Evolutionary conservation across 2,888 invertebrate species (phyloP), one percentile per base, ranked within the genome.

Genomic region (Tryphoninae sp.): DNA sequence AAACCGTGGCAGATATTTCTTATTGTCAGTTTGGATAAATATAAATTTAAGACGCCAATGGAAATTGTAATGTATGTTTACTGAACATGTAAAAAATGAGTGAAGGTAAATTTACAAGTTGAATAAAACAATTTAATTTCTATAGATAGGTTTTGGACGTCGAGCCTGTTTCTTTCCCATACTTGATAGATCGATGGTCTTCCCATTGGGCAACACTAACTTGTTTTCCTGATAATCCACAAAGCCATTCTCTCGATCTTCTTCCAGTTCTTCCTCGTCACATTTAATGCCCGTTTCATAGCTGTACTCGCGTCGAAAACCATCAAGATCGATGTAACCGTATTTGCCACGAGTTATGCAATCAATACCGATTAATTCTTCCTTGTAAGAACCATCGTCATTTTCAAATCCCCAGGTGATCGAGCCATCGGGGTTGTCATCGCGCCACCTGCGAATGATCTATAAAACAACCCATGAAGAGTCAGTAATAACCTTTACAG

Each of bases 401-500:
- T 97, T 97, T 91, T 97, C 97, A 89, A 96, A 97, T 67, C 97
- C 97, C 97, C 97, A 97, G 0, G 96, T 96, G 86, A 97, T 97
- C 89, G 96, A 96, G 58, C 90, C 90, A 86, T 96, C 96, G 33
- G 94, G 93, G 88, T 96, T 96, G 90, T 97, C 96, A 59, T 96
- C 96, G 71, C 96, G 94, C 92, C 95, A 97, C 61, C 90, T 84
- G 2, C 89, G 87, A 45, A 90, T 89, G 8, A 89, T 89, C 89
- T 90, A 77, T 23, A 16, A 19, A 53, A 75, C 26, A 4, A 26
- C 2, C 26, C 26, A 26, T 26, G 26, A 26, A 26, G 3, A 26
- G 26, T 26, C 26, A 26, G 3, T 26, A 26, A 26, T 26, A 2
- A 26, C 3, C 26, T 26, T 26, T 3, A 26, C 2, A 26, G 2